Conservation (phyloP, 2,888 invertebrate species). For the Fissipunctia ypsillon region DNA sequence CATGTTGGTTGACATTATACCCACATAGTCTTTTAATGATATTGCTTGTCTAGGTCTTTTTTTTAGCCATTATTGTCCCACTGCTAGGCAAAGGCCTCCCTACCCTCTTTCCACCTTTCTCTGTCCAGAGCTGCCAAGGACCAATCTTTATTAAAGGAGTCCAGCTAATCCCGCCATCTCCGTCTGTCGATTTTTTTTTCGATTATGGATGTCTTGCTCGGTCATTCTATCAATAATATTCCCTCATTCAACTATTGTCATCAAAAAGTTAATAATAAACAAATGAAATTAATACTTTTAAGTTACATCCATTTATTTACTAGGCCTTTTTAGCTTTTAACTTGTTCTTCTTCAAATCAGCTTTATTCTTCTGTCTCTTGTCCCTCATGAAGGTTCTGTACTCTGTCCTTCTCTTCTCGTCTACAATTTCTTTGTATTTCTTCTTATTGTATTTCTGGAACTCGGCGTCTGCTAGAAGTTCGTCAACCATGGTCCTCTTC, state of each 20-base stretch:
- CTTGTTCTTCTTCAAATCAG: constrained; percentile 83
- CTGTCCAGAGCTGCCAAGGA: too few relatives aligned
- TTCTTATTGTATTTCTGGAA: constrained; percentile 95
- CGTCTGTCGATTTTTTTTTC: too few relatives aligned
- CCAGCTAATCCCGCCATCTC: too few relatives aligned
- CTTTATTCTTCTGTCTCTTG: constrained; percentile 93
- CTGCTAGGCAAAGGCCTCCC: too few relatives aligned
- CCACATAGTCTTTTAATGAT: background rate
- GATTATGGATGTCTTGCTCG: too few relatives aligned
- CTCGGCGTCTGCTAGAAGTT: constrained; percentile 96
- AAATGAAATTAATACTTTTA: background rate
- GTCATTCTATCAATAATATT: background rate
- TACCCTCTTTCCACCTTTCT: too few relatives aligned
- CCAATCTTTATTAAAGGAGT: too few relatives aligned
- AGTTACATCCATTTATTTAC: constrained; percentile 52
- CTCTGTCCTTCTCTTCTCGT: constrained; percentile 92
- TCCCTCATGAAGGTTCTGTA: constrained; percentile 94
- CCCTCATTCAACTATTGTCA: background rate
- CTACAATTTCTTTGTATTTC: constrained; percentile 94
- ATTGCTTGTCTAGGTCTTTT: background rate
- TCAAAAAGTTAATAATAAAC: background rate
- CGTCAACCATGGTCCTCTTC: constrained; percentile 97
- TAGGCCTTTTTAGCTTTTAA: constrained; percentile 75
- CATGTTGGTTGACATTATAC: background rate
- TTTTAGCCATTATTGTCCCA: too few relatives aligned